phyloP scores from a whole-genome alignment of 2,113 vertebrate species.

The Epinephelus cyanopodus region DNA sequence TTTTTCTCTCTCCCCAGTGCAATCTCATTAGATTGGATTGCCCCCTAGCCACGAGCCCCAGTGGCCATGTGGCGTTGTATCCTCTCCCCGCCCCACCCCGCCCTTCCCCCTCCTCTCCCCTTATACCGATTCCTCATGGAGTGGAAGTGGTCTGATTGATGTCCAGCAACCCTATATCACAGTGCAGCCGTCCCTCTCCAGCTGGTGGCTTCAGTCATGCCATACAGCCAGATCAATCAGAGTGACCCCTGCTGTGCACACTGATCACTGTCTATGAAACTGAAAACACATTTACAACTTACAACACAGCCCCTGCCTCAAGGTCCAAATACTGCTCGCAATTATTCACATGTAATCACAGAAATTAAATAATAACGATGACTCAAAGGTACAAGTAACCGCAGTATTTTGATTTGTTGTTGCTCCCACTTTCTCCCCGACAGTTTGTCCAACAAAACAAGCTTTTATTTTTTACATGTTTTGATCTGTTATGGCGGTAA shows the following conservation, averaged over 20 bases:
- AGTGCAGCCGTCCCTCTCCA: conserved; percentile 77
- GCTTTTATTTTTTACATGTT: conserved; percentile 83
- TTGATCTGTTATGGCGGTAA: conserved; percentile 82
- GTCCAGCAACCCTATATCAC: conserved; percentile 83
- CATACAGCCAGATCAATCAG: conserved; percentile 77
- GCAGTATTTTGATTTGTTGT: conserved; percentile 7
- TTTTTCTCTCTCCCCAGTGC: conserved; percentile 59
- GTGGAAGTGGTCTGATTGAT: conserved; percentile 83
- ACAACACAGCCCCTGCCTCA: conserved; percentile 37
- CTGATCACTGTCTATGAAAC: conserved; percentile 71
- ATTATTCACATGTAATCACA: conserved; percentile 46
- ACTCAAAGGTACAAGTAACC: conserved; percentile 10
- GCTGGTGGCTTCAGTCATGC: conserved; percentile 83
- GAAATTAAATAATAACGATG: conserved; percentile 16
- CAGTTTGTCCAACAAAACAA: conserved; percentile 89
- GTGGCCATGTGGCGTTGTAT: conserved; percentile 73
- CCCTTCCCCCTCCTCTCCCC: conserved; percentile 5
- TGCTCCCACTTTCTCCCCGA: conserved; percentile 3
- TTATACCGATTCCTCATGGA: conserved; percentile 68
- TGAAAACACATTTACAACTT: conserved; percentile 61
- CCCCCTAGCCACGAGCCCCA: conserved; percentile 70
- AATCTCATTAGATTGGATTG: conserved; percentile 81
- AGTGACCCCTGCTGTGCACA: conserved; percentile 70
- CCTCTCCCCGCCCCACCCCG: conserved; percentile 34
- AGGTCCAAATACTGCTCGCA: neutral